Conservation (phyloP, 2,797 vertebrate species). For the Urophycis tenuis region DNA sequence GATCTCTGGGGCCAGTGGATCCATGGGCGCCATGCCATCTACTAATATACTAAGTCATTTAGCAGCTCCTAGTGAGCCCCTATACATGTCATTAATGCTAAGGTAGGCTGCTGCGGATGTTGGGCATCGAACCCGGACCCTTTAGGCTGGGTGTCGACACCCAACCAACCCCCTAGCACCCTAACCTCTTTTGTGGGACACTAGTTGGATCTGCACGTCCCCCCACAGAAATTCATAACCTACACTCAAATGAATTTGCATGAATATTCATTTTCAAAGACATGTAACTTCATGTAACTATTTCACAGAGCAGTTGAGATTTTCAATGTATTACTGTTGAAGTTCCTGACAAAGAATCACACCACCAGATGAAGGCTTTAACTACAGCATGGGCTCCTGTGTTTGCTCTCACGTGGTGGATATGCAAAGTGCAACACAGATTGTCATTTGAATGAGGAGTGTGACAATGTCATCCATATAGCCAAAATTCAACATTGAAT, state of each 20-base stretch:
- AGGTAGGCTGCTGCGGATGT: no score
- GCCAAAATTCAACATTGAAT: no score
- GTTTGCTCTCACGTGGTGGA: constrained; percentile 51
- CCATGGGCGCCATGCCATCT: neutral
- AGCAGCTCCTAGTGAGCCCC: no score
- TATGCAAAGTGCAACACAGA: constrained; percentile 57
- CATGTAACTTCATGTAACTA: no score
- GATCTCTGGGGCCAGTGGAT: neutral
- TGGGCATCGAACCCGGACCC: no score
- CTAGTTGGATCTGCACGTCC: neutral
- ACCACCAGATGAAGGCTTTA: neutral
- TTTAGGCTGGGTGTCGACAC: no score
- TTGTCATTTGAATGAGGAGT: neutral
- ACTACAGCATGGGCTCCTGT: neutral
- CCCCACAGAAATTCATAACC: neutral
- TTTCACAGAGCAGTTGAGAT: neutral
- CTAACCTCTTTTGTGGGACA: neutral
- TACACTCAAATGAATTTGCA: neutral
- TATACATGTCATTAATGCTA: no score
- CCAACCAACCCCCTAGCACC: no score
- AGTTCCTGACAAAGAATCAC: neutral
- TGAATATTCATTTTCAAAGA: neutral
- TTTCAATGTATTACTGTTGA: neutral
- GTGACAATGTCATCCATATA: constrained; percentile 1
- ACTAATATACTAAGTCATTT: neutral